phyloP scores from a whole-genome alignment of 2,113 vertebrate species.

The Bambusicola thoracicus region DNA sequence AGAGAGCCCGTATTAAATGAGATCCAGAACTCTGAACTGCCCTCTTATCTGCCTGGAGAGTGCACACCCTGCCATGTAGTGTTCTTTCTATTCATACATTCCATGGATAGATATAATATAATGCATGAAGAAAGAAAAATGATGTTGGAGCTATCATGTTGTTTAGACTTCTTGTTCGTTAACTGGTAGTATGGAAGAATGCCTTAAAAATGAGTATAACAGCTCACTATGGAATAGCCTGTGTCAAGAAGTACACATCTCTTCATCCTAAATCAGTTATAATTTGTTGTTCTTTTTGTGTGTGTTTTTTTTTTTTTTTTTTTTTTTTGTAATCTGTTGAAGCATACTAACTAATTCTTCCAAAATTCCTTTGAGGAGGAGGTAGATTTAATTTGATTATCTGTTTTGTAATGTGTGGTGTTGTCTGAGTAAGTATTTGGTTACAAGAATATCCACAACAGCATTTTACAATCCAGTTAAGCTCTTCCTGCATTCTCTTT shows the following conservation, averaged over 20 bases:
- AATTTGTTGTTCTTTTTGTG: neutral
- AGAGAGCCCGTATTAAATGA: neutral
- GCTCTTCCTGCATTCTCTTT: neutral
- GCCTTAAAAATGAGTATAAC: neutral
- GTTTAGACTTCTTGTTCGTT: neutral
- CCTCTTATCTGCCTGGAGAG: neutral
- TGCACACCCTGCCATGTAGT: rapidly evolving
- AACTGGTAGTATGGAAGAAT: neutral
- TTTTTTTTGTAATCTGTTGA: neutral
- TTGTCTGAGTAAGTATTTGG: neutral
- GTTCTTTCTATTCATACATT: neutral
- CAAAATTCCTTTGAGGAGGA: neutral
- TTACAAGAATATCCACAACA: neutral
- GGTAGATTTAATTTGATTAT: neutral
- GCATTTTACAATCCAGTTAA: neutral
- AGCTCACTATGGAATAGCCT: neutral
- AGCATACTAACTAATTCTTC: neutral
- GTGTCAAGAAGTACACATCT: neutral
- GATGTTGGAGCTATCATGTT: neutral
- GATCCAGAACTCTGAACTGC: neutral
- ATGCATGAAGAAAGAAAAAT: neutral
- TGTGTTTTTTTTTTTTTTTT: neutral
- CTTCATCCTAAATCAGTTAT: neutral
- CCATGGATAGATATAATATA: neutral
- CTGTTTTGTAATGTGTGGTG: neutral